phyloP scores from a whole-genome alignment of 2,888 invertebrate genomes.

The Leptopilina syphax region DNA sequence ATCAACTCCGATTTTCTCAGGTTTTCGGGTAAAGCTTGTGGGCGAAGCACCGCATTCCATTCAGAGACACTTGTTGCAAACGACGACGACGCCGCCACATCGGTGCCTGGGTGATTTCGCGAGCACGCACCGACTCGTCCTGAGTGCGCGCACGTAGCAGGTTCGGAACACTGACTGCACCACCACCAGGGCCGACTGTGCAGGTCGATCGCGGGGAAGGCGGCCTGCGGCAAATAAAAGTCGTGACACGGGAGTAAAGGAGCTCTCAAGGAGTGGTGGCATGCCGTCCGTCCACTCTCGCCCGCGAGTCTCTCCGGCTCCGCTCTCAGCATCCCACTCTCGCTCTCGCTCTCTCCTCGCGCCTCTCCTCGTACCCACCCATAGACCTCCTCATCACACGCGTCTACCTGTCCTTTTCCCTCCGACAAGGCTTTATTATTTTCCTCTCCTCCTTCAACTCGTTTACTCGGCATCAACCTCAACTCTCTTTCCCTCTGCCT shows the following conservation, averaged over 20 bases:
- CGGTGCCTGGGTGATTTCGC: conserved; percentile 5
- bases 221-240: conserved; percentile 68
- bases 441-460: conserved; percentile 32
- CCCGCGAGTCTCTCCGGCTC: conserved; percentile 56
- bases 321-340: conserved; percentile 60
- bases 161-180: conserved; percentile 26
- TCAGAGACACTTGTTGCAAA: neutral
- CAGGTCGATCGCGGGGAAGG: conserved; percentile 57
- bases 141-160: conserved; percentile 10
- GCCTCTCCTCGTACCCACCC: conserved; percentile 46
- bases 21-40: no score
- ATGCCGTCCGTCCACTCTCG: conserved; percentile 77
- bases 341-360: conserved; percentile 43
- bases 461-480: conserved; percentile 12
- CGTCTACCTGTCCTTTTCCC: conserved; percentile 46
- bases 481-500: neutral
- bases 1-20: conserved; percentile 25
- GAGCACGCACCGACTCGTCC: conserved; percentile 43
- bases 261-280: conserved; percentile 70
- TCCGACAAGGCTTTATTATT: conserved; percentile 39
- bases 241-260: conserved; percentile 67
- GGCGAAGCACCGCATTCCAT: conserved; percentile 3
- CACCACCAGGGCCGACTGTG: conserved; percentile 40
- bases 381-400: conserved; percentile 23
- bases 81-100: conserved; percentile 14